phyloP scores from a whole-genome alignment of 1,140 invertebrate genomes.

The Trichonephila clavata region DNA sequence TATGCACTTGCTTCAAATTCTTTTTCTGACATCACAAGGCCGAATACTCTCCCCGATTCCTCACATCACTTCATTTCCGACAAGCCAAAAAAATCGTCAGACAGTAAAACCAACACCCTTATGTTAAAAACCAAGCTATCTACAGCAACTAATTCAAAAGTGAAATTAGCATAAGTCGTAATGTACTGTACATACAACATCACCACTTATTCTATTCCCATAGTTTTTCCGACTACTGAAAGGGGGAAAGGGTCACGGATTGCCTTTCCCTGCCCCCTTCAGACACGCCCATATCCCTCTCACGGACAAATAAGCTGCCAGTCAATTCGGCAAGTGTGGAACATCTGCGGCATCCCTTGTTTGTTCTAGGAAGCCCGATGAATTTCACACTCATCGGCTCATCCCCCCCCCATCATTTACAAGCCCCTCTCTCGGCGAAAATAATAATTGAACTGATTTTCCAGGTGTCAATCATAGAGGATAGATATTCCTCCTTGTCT shows the following conservation, averaged over 20 bases:
- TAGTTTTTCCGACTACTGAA: background rate
- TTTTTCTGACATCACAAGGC: background rate
- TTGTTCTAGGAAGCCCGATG: slow-evolving; percentile 68
- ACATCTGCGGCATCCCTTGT: slow-evolving; percentile 64
- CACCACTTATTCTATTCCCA: no score
- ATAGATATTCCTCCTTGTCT: background rate
- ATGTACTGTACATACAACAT: background rate
- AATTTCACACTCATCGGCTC: slow-evolving; percentile 60
- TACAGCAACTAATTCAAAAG: background rate
- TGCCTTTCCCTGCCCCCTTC: background rate
- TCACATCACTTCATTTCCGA: background rate
- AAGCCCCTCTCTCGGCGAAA: slow-evolving; percentile 12
- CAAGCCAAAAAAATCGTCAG: background rate
- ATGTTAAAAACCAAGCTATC: background rate
- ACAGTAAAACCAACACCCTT: slow-evolving; percentile 58
- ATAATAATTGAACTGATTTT: slow-evolving; percentile 64
- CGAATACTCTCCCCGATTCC: background rate
- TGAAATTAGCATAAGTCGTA: slow-evolving; percentile 53
- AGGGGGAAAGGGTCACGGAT: background rate
- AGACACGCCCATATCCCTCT: slow-evolving; percentile 19
- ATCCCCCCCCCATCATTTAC: background rate
- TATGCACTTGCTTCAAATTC: background rate
- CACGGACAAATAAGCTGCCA: slow-evolving; percentile 70
- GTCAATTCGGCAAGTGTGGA: slow-evolving; percentile 8
- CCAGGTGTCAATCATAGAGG: slow-evolving; percentile 53